These are phyloP conservation scores for Rhinoderma darwinii DNA, from an alignment of 2,113 vertebrate genomes.

Conservation along the genomic window DNA sequence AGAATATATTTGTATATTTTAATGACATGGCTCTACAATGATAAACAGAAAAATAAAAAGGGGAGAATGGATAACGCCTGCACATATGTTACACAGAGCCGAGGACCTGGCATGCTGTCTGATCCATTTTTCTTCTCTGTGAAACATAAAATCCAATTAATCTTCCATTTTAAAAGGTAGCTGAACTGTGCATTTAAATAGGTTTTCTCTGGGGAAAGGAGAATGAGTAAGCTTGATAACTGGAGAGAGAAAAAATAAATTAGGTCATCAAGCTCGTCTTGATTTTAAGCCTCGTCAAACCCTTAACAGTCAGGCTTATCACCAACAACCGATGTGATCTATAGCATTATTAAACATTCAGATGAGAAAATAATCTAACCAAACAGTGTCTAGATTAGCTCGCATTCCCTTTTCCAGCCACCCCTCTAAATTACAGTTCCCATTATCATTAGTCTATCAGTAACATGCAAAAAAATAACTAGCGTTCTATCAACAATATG, in stretches of 20 bases:
- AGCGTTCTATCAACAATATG: not conserved
- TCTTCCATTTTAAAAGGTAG: slow-evolving; percentile 61
- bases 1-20: not conserved
- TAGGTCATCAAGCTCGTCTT: slow-evolving; percentile 50
- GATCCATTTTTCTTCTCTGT: slow-evolving; percentile 7
- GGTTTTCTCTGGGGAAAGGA: slow-evolving; percentile 56
- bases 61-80: slow-evolving; percentile 25
- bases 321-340: slow-evolving; percentile 3
- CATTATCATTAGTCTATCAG: slow-evolving; percentile 7
- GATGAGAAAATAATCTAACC: slow-evolving; percentile 9
- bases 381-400: not conserved
- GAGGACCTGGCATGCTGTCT: slow-evolving; percentile 11
- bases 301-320: slow-evolving; percentile 35
- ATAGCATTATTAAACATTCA: slow-evolving; percentile 10
- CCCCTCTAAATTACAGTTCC: not conserved
- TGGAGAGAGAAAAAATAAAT: slow-evolving; percentile 52
- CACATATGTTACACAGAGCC: slow-evolving; percentile 44
- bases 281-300: slow-evolving; percentile 34
- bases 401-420: not conserved
- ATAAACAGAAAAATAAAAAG: slow-evolving; percentile 17
- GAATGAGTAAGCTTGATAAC: slow-evolving; percentile 56
- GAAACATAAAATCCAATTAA: slow-evolving; percentile 61
- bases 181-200: slow-evolving; percentile 63
- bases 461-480: not conserved
- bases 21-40: not conserved